Evolutionary conservation across 2,113 vertebrate genomes (phyloP), one percentile per base, ranked within the genome.

Genomic region (Eidolon helvum): DNA sequence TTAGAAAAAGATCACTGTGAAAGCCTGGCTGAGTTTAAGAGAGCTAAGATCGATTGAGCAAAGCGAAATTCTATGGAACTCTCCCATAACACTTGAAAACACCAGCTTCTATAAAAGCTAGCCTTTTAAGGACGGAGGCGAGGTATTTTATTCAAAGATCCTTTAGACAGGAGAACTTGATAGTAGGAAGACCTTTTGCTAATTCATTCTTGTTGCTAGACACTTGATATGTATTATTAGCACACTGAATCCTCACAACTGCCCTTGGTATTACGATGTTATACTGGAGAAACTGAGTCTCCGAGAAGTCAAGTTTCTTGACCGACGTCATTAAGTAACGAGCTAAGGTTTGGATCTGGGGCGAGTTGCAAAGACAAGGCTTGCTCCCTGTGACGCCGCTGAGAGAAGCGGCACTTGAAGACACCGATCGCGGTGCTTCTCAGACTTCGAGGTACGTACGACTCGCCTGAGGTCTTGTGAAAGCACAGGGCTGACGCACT

Each of bases 21-120:
- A 95, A 87, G 90, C 74, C 80, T 59, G 85, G 43, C 55, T 95
- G 94, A 94, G 55, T 69, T 96, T 95, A 69, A 93, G 79, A 93
- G 68, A 80, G 8, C 53, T 30, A 1, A 90, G 87, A 93, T 92
- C 4, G 24, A 96, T 90, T 55, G 50, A 90, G 80, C 61, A 59
- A 92, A 94, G 87, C 86, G 79, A 75, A 95, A 95, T 92, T 96
- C 66, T 90, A 24, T 40, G 33, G 63, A 90, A 30, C 40, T 21
- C 16, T 89, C 87, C 38, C 40, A 12, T 18, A 66, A 43, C 78
- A 84, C 74, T 40, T 66, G n/a, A 55, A 66, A 78, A 75, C 38
- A 74, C 10, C 33, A 19, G n/a, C 43, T 87, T 84, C 77, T 75
- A 35, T 30, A 87, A 94, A 74, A 84, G 28, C 78, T 71, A 22